Evolutionary conservation across 92 coral and sea anemone genomes (phyloP), one percentile per base, ranked within the genome.

Genomic region (Epizoanthus scotinus): DNA sequence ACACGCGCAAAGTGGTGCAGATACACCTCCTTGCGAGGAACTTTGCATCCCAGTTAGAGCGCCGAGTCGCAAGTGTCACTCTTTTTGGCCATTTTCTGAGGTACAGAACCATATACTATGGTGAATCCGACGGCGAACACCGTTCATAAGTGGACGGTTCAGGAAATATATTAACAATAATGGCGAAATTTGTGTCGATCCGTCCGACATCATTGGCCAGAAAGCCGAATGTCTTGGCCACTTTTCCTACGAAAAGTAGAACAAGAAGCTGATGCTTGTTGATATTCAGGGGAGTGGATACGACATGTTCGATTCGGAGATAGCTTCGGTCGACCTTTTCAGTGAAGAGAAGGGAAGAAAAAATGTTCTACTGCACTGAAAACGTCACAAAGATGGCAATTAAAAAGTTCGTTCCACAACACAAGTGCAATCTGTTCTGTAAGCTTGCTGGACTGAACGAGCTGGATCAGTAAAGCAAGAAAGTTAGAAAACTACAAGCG

Each of bases 211-310:
- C 28, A 71, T 54, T 26, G 47, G 84, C 58, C 78, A 86, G 75
- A 91, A 86, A 72, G 88, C 92, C 8, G 81, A 86, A 34, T 86
- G 88, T 59, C 82, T 91, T n/a, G 69, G 81, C 15, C 91, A 91
- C 65, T 91, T 80, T 69, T 86, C 93, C 20, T 91, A 83, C 78
- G 85, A 91, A 38, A 91, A 88, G 74, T 91, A 92, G 27, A 65
- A 86, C 20, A 59, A 80, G 73, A 83, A 83, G 68, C 81, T 86
- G 57, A 73, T 91, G 86, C 86, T 83, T 18, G 77, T 86, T 31
- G 95, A 88, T 68, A 85, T 88, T 5, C 92, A 79, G 82, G 95
- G 95, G 7, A 85, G 84, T 71, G 88, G 90, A 20, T 58, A 78
- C 44, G 64, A 62, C 21, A 69, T 91, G 64, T 91, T 66, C 62